These are phyloP conservation scores for Acleris literana DNA, from an alignment of 2,888 invertebrate species.

Conservation along the genomic window DNA sequence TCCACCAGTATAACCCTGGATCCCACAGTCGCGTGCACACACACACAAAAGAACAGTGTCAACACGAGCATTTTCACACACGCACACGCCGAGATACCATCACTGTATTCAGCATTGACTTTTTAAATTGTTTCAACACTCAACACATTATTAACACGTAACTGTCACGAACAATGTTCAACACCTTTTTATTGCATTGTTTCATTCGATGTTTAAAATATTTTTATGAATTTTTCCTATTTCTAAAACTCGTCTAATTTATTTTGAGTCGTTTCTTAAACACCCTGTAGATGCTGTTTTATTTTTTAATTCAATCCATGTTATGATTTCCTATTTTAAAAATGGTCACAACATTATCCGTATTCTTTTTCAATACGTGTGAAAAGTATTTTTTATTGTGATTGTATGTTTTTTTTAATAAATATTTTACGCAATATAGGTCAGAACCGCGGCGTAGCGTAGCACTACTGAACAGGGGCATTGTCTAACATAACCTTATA, in stretches of 20 bases:
- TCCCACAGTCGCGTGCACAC: slow-evolving; percentile 55
- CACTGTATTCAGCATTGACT: slow-evolving; percentile 41
- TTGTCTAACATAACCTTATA: slow-evolving; percentile 78
- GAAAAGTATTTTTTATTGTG: slow-evolving; percentile 26
- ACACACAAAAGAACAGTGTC: slow-evolving; percentile 58
- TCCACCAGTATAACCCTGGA: slow-evolving; percentile 76
- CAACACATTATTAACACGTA: slow-evolving; percentile 37
- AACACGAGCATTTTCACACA: slow-evolving; percentile 69
- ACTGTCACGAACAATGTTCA: not conserved
- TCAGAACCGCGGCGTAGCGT: slow-evolving; percentile 66
- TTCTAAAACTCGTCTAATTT: no score
- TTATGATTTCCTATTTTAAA: not conserved
- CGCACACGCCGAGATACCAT: slow-evolving; percentile 53
- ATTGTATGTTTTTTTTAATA: slow-evolving; percentile 40
- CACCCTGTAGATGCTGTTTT: no score
- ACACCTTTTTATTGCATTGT: no score
- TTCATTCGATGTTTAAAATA: no score
- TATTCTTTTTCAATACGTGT: not conserved
- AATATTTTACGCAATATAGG: slow-evolving; percentile 51
- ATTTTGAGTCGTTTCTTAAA: no score
- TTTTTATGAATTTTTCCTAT: no score
- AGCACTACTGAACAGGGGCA: slow-evolving; percentile 72
- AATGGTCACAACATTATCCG: not conserved
- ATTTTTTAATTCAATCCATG: no score
- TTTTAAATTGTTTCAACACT: slow-evolving; percentile 19